Conservation (phyloP, 2,113 vertebrate genomes). For the Calonectris borealis region DNA sequence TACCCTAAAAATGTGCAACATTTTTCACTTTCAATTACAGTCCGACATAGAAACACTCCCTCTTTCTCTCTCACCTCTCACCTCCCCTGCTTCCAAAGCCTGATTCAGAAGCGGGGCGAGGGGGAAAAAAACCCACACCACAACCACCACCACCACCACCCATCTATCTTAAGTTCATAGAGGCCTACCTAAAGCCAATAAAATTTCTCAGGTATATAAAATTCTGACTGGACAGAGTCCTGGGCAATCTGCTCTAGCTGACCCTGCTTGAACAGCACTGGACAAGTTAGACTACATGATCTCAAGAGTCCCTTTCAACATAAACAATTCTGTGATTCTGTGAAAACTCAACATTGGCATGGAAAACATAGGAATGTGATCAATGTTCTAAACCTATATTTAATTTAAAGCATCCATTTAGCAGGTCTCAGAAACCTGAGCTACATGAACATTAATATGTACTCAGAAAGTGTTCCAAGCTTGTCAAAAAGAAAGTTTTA, state of each 20-base stretch:
- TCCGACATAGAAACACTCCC: neutral
- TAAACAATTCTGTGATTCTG: neutral
- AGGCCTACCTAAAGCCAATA: neutral
- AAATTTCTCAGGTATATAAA: neutral
- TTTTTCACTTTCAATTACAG: constrained; percentile 20
- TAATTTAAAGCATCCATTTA: neutral
- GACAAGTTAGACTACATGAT: neutral
- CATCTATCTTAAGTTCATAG: neutral
- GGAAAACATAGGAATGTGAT: neutral
- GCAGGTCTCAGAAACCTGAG: neutral
- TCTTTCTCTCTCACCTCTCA: neutral
- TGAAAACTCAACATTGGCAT: neutral
- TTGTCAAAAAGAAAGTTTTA: neutral
- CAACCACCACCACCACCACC: neutral
- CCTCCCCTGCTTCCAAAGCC: constrained; percentile 11
- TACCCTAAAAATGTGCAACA: neutral
- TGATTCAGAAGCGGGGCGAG: neutral
- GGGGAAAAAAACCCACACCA: neutral
- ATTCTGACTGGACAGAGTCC: neutral
- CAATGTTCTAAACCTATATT: neutral
- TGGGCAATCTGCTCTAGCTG: neutral
- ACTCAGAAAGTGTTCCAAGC: neutral
- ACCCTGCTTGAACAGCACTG: neutral
- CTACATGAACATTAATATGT: neutral
- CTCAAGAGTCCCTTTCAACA: neutral